phyloP scores from a whole-genome alignment of 2,888 invertebrate genomes.

The Argyresthia albistria region DNA sequence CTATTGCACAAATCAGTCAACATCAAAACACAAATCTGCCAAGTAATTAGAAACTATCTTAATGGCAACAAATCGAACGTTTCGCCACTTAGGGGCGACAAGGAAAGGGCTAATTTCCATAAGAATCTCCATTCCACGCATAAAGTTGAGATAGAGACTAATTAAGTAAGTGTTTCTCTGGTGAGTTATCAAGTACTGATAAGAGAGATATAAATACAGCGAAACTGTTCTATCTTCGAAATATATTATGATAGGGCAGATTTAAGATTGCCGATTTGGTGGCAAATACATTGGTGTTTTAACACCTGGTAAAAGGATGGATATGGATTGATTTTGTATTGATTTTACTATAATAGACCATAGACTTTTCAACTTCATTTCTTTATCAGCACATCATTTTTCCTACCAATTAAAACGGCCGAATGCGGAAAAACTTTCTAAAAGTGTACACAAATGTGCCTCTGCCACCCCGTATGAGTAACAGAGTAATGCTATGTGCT shows the following conservation, averaged over 20 bases:
- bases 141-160: conserved; percentile 63
- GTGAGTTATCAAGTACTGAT: neutral
- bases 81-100: conserved; percentile 49
- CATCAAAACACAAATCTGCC: no score
- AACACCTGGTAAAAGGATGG: conserved; percentile 8
- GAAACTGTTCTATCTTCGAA: conserved; percentile 21
- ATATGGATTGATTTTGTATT: no score
- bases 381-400: no score
- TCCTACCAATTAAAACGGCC: no score
- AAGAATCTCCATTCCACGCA: conserved; percentile 59
- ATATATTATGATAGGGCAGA: conserved; percentile 5
- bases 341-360: no score
- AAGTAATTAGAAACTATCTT: no score
- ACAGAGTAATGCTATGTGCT: no score
- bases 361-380: no score
- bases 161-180: conserved; percentile 41
- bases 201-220: conserved; percentile 25
- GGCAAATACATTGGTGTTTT: conserved; percentile 21
- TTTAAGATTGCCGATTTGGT: neutral
- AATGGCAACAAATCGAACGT: conserved; percentile 48
- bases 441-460: no score
- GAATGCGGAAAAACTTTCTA: no score
- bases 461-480: no score
- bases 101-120: conserved; percentile 51
- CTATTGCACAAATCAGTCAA: no score